phyloP scores from a whole-genome alignment of 53 echinoderm and acorn worm genomes.

The Actinopyga echinites region DNA sequence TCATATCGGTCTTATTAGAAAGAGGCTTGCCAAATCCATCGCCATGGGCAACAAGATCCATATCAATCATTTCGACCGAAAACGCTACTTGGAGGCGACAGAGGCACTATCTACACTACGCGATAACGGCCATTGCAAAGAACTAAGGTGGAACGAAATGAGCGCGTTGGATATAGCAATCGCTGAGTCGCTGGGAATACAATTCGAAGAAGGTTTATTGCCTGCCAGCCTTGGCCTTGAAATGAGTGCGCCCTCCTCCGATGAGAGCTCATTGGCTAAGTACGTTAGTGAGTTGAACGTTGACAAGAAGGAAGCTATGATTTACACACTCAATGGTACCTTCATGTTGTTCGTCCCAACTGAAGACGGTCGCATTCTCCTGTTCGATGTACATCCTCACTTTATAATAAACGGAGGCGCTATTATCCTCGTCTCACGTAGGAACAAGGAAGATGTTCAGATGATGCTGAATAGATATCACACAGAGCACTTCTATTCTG shows the following conservation, averaged over 20 bases:
- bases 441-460: background rate
- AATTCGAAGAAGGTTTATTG: background rate
- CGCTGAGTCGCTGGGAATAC: background rate
- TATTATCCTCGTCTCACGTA: background rate
- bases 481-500: background rate
- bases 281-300: background rate
- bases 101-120: background rate
- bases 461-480: background rate
- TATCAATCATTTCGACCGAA: background rate
- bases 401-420: background rate
- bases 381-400: slow-evolving; percentile 18
- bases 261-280: slow-evolving; percentile 16
- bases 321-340: background rate
- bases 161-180: no score
- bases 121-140: no score
- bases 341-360: slow-evolving; percentile 27
- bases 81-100: background rate
- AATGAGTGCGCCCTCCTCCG: background rate
- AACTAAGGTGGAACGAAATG: no score
- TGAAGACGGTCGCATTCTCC: background rate
- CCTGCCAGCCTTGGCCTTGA: background rate
- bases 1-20: background rate
- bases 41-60: background rate
- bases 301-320: background rate
- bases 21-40: background rate